Conservation (phyloP, 2,113 vertebrate genomes). For the Corythoichthys haematopterus region DNA sequence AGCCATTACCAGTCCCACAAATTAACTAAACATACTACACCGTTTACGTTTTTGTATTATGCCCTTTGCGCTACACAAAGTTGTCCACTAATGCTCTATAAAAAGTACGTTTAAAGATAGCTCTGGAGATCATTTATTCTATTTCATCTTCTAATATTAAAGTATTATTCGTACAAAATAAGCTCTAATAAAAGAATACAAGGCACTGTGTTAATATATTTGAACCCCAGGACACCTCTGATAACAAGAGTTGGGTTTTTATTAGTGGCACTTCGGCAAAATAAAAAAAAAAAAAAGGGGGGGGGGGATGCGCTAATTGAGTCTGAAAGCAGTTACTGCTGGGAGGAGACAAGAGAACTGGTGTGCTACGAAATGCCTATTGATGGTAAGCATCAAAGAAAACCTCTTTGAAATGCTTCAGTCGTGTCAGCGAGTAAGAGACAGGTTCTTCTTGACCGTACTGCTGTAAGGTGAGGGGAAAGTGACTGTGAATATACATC, state of each 20-base stretch:
- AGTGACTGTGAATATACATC: constrained; percentile 8
- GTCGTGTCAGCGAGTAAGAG: constrained; percentile 50
- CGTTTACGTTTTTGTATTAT: too few species aligned
- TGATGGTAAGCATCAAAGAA: constrained; percentile 66
- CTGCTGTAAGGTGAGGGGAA: constrained; percentile 31
- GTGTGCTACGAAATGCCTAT: constrained; percentile 21
- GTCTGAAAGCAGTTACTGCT: constrained; percentile 64
- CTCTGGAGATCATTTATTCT: too few species aligned
- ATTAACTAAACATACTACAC: constrained; percentile 68
- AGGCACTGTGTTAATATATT: constrained; percentile 44
- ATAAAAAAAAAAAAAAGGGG: constrained; percentile 14
- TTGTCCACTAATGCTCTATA: constrained; percentile 15
- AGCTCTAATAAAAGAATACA: constrained; percentile 42
- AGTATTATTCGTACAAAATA: constrained; percentile 44
- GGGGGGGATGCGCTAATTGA: constrained; percentile 55
- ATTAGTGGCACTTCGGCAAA: constrained; percentile 47
- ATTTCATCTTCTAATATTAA: constrained; percentile 40
- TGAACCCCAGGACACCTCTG: constrained; percentile 50
- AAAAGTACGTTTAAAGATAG: constrained; percentile 8
- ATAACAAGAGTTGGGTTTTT: constrained; percentile 29
- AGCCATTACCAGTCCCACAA: constrained; percentile 59
- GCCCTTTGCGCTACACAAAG: too few species aligned
- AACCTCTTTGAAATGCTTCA: constrained; percentile 63
- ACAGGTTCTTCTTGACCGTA: constrained; percentile 48
- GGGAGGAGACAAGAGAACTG: constrained; percentile 33